A percentile compares a stretch with the other conserved stretches of the same genome.
phyloP scores from a whole-genome alignment of 2,888 invertebrate genomes.

The Octodonta nipae region DNA sequence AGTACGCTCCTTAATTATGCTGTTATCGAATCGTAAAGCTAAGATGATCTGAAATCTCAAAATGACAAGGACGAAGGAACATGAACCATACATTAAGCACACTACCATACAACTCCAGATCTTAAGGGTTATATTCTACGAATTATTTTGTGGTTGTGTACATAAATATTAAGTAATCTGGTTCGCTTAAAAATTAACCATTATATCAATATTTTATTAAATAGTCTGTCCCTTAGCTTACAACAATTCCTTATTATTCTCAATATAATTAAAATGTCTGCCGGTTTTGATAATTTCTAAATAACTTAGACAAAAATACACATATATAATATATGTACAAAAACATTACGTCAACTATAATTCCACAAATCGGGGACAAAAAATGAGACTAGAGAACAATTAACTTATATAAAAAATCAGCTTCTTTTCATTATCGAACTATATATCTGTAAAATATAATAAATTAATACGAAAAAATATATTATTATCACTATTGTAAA shows the following conservation, averaged over 20 bases:
- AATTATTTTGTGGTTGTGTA: constrained; percentile 25
- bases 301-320: constrained; percentile 27
- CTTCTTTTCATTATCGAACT: constrained; percentile 11
- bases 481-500: constrained; percentile 20
- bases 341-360: constrained; percentile 22
- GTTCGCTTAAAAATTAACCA: constrained; percentile 18
- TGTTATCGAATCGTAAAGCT: too few relatives aligned
- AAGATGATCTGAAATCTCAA: too few relatives aligned
- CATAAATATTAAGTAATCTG: constrained; percentile 22
- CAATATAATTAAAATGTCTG: constrained; percentile 28
- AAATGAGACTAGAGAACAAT: constrained; percentile 25
- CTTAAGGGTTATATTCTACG: constrained; percentile 22
- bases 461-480: constrained; percentile 13
- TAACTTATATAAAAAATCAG: constrained; percentile 19
- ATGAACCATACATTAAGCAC: too few relatives aligned
- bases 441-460: constrained; percentile 13
- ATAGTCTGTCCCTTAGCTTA: constrained; percentile 26
- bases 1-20: too few relatives aligned
- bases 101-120: constrained; percentile 26
- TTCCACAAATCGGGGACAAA: constrained; percentile 22
- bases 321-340: constrained; percentile 19
- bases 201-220: constrained; percentile 21
- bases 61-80: too few relatives aligned
- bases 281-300: constrained; percentile 21
- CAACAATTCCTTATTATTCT: constrained; percentile 24